phyloP scores from a whole-genome alignment of 2,888 invertebrate species.

The Kryphioiulus occultus region DNA sequence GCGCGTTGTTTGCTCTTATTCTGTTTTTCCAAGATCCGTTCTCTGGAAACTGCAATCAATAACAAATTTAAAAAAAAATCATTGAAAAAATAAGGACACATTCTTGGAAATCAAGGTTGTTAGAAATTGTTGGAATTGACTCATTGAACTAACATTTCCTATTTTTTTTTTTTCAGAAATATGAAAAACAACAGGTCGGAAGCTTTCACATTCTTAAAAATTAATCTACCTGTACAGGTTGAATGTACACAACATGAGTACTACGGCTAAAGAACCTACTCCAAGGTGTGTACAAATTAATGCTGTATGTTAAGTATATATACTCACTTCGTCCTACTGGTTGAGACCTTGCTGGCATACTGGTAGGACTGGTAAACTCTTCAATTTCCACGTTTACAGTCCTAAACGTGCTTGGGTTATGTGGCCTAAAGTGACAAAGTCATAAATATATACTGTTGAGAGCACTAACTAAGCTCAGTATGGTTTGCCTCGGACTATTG shows the following conservation, averaged over 20 bases:
- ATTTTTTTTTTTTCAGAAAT: too few relatives aligned
- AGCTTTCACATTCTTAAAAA: too few relatives aligned
- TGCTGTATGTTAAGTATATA: too few relatives aligned
- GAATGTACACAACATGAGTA: too few relatives aligned
- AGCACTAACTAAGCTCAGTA: not conserved
- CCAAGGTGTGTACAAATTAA: too few relatives aligned
- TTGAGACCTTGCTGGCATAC: not conserved
- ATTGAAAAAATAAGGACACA: too few relatives aligned
- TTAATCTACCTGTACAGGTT: too few relatives aligned
- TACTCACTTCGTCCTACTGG: constrained; percentile 46
- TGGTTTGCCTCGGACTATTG: not conserved
- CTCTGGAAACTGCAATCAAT: constrained; percentile 48
- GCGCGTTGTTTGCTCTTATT: constrained; percentile 48
- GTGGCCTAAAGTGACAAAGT: constrained; percentile 17
- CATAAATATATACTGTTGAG: not conserved
- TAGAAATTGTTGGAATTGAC: too few relatives aligned
- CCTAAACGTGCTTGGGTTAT: constrained; percentile 15
- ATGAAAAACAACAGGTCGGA: too few relatives aligned
- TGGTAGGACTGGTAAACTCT: constrained; percentile 9
- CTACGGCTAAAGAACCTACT: too few relatives aligned
- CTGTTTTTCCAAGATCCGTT: constrained; percentile 41
- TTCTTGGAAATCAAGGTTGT: too few relatives aligned
- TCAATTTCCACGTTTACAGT: constrained; percentile 40
- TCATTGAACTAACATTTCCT: too few relatives aligned
- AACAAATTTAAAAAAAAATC: not conserved